These are phyloP conservation scores for Sander vitreus DNA, from an alignment of 2,113 vertebrate species.

Conservation along the genomic window DNA sequence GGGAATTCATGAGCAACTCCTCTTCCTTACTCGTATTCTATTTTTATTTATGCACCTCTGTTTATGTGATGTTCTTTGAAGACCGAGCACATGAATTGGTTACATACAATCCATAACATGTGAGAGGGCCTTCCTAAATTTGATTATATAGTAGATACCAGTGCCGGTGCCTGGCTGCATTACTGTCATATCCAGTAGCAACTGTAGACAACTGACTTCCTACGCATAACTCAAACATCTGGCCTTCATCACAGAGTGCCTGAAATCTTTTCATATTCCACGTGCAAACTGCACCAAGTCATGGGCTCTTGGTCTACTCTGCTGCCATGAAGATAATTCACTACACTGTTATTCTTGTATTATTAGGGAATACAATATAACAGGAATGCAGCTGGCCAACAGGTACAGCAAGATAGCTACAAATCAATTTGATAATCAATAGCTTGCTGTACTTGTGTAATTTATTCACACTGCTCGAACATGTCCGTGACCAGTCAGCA, in stretches of 20 bases:
- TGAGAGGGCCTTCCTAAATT: slow-evolving; percentile 36
- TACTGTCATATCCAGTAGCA: slow-evolving; percentile 58
- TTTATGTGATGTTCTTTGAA: slow-evolving; percentile 39
- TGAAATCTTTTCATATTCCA: slow-evolving; percentile 66
- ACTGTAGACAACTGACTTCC: slow-evolving; percentile 65
- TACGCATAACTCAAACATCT: slow-evolving; percentile 74
- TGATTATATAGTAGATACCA: slow-evolving; percentile 49
- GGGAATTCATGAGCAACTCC: slow-evolving; percentile 36
- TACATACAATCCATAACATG: slow-evolving; percentile 40
- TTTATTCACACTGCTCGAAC: not conserved
- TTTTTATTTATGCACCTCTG: slow-evolving; percentile 51
- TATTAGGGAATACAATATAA: not conserved
- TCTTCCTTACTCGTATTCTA: slow-evolving; percentile 43
- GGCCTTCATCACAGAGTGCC: slow-evolving; percentile 65
- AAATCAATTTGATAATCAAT: not conserved
- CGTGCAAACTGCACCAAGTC: slow-evolving; percentile 67
- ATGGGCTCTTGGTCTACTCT: slow-evolving; percentile 46
- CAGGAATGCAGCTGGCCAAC: not conserved
- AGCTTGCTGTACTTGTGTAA: not conserved
- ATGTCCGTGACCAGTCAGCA: not conserved
- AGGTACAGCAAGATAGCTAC: not conserved
- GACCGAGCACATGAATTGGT: slow-evolving; percentile 7
- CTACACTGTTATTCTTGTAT: slow-evolving; percentile 12
- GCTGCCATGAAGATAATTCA: slow-evolving; percentile 35
- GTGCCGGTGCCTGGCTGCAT: slow-evolving; percentile 43